Percentiles rank a stretch among this genome's conserved stretches.
Evolutionary conservation across 1,140 invertebrate genomes (phyloP).

Genomic region (Calliphora vicina): DNA sequence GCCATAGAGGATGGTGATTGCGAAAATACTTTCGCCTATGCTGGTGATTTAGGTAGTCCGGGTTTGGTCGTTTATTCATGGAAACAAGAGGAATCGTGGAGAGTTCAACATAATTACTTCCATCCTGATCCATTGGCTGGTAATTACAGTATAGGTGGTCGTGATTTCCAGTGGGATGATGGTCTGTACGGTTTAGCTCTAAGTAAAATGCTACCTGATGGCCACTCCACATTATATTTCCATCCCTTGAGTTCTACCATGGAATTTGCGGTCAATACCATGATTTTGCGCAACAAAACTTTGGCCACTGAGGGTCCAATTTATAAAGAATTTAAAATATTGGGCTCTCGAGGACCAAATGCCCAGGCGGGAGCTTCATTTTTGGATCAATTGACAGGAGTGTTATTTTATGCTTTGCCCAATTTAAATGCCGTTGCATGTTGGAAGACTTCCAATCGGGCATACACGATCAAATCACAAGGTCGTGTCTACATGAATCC

Average conservation of each 20-base stretch:
- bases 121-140: slow-evolving; percentile 73
- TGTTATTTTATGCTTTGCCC: slow-evolving; percentile 78
- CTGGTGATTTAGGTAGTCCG: slow-evolving; percentile 72
- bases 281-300: slow-evolving; percentile 69
- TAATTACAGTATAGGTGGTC: slow-evolving; percentile 75
- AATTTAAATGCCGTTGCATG: slow-evolving; percentile 80
- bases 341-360: slow-evolving; percentile 75
- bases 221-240: slow-evolving; percentile 78
- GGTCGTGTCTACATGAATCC: slow-evolving; percentile 76
- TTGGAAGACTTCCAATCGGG: slow-evolving; percentile 75
- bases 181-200: slow-evolving; percentile 77
- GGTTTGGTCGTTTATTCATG: slow-evolving; percentile 76
- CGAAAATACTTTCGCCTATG: slow-evolving; percentile 72
- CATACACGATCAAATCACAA: slow-evolving; percentile 72
- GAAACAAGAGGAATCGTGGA: slow-evolving; percentile 72
- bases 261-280: slow-evolving; percentile 76
- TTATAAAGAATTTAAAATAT: slow-evolving; percentile 72
- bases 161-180: slow-evolving; percentile 79
- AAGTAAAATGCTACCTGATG: slow-evolving; percentile 69
- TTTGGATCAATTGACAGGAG: slow-evolving; percentile 73
- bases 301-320: slow-evolving; percentile 64
- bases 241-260: slow-evolving; percentile 77
- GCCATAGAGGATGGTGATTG: slow-evolving; percentile 76
- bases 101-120: slow-evolving; percentile 75
- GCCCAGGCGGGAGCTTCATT: slow-evolving; percentile 79